Evolutionary conservation across 2,797 vertebrate species (phyloP), one percentile per base, ranked within the genome.

Genomic region (Alca torda): DNA sequence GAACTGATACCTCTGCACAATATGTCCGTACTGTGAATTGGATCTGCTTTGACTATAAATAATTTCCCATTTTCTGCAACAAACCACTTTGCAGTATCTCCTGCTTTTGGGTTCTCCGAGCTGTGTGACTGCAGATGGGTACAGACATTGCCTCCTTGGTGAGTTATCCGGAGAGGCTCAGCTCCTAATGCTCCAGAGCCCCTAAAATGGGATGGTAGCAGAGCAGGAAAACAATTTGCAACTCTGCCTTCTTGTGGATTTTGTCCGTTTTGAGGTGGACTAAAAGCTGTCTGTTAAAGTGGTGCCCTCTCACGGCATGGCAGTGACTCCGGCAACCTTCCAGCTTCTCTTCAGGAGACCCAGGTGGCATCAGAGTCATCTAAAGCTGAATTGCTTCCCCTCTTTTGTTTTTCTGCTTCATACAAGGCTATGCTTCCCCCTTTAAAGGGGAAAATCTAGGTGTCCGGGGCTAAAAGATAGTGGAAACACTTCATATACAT

Each of bases 211-310:
- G 67, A 65, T 77, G 1, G 0, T 30, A 13, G 60, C 3, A 0
- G 82, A 51, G 63, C 84, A 92, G 83, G 59, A 73, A 56, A 74
- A 54, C 84, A 73, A 39, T 92, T 73, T 88, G 50, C 63, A 56
- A 1, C 33, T 88, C 33, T 93, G 41, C 28, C 37, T 37, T 48
- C n/a, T 68, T 57, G 59, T 8, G 70, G 83, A 35, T 91, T 88
- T 75, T 82, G 70, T 68, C 37, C 1, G 16, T 2, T 51, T 93
- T 59, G 57, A 76, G 92, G 92, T 87, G 90, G 28, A 26, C 86
- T 89, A 24, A 92, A 94, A 92, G 80, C 87, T 87, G 90, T 84
- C 60, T 60, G 51, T 56, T 67, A 1, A 4, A 72, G 73, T n/a
- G 51, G 33, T 95, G 81, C 41, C 53, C n/a, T 64, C 72, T 73